Evolutionary conservation across 1,140 invertebrate species (phyloP).

Genomic region (Drosophila kikkawai): DNA sequence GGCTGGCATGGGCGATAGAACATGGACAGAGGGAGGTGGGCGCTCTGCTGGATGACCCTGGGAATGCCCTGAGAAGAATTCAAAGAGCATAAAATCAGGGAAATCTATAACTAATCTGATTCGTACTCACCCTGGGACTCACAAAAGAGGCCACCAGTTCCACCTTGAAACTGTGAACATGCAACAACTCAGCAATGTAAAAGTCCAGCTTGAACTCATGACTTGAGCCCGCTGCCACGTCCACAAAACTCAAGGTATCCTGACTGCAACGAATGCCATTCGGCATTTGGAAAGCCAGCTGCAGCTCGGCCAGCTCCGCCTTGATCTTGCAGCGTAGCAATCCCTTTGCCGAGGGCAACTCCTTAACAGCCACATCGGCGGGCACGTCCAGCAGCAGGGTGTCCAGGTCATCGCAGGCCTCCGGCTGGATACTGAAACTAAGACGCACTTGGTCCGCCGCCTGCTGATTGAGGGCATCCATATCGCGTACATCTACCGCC

Average conservation of each 20-base stretch:
- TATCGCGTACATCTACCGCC: constrained; percentile 74
- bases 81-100: not conserved
- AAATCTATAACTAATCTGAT: not conserved
- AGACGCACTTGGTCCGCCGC: constrained; percentile 75
- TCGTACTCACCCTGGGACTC: constrained; percentile 55
- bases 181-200: constrained; percentile 69
- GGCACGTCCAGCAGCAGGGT: constrained; percentile 72
- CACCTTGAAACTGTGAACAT: constrained; percentile 63
- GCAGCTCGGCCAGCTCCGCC: constrained; percentile 69
- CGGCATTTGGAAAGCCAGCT: constrained; percentile 62
- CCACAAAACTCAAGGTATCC: constrained; percentile 63
- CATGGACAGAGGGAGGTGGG: constrained; percentile 72
- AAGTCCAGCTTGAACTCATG: constrained; percentile 65
- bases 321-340: constrained; percentile 59
- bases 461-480: constrained; percentile 75
- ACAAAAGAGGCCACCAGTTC: constrained; percentile 74
- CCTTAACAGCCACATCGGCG: constrained; percentile 74
- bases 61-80: constrained; percentile 66
- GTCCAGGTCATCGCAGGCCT: constrained; percentile 64
- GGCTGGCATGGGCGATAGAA: constrained; percentile 69
- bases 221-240: constrained; percentile 55
- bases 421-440: constrained; percentile 57
- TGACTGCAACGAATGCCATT: constrained; percentile 67
- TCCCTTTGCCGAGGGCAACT: constrained; percentile 67
- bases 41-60: constrained; percentile 65